Evolutionary conservation across 1,140 invertebrate species (phyloP).

Genomic region (Aphaenogaster ashmeadi): DNA sequence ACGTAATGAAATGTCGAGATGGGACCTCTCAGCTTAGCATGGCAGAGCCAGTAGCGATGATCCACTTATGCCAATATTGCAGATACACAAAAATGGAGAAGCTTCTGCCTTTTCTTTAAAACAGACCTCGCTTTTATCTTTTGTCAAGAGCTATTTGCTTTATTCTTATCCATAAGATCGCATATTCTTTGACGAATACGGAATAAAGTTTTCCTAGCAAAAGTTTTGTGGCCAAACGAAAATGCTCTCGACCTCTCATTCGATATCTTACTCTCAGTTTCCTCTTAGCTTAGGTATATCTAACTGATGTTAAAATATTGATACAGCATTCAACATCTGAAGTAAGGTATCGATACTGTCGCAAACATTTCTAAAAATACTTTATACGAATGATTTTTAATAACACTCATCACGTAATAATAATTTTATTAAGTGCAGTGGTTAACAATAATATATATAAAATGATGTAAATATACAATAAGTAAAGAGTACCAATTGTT

Average conservation of each 20-base stretch:
- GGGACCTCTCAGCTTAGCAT: neutral
- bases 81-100: neutral
- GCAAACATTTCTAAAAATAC: neutral
- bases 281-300: neutral
- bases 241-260: neutral
- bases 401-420: neutral
- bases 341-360: neutral
- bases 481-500: no score
- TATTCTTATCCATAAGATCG: neutral
- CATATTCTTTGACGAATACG: slow-evolving; percentile 13
- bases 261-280: neutral
- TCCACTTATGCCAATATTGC: neutral
- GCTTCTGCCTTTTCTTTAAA: neutral
- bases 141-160: neutral
- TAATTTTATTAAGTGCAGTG: no score
- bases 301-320: neutral
- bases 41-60: neutral
- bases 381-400: neutral
- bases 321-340: neutral
- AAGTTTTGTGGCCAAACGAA: slow-evolving; percentile 4
- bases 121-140: neutral
- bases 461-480: no score
- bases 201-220: neutral
- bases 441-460: no score
- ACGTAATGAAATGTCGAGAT: neutral